Evolutionary conservation across 2,797 vertebrate genomes (phyloP), one percentile per base, ranked within the genome.

Genomic region (Remorina albescens): DNA sequence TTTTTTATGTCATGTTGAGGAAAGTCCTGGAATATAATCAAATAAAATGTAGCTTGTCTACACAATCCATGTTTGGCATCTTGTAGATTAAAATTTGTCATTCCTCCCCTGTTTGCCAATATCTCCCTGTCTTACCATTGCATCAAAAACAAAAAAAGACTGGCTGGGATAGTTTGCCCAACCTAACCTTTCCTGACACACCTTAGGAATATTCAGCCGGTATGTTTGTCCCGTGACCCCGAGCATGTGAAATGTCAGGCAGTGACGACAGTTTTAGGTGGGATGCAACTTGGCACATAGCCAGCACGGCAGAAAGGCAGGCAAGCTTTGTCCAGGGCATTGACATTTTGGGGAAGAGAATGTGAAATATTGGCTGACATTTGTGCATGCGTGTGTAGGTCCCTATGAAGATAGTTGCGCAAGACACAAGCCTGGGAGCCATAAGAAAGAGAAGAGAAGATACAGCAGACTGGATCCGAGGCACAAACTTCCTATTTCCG

Each of bases 301-400:
- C 66, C 60, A 78, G 58, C 25, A n/a, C 46, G 37, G 56, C 56
- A 64, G 60, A 26, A 50, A 78, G 73, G 74, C 73, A 78, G 83
- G 72, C 62, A 9, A 7, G 64, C 76, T 82, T 76, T 75, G 76
- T 89, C 80, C 80, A 66, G 80, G 55, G 63, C 69, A 63, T 67
- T 93, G 92, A 87, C 90, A 93, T 93, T 92, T 91, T 86, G 56
- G 77, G 74, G 69, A 74, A 60, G 78, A 84, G 76, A 80, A 89
- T 86, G 79, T 79, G 88, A 92, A 89, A 87, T 83, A 87, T 76
- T 81, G 67, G 75, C 84, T 91, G 92, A 90, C 91, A 91, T 93
- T 93, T 91, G 72, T 86, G 78, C 36, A 44, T 65, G 55, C 51
- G 12, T 28, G 30, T 62, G 41, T 54, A 3, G 3, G 76, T 66